Percentiles rank a stretch among this genome's conserved stretches.
These are phyloP conservation scores for Thoracochromis brauschi DNA, from an alignment of 2,113 vertebrate species.

Conservation along the genomic window DNA sequence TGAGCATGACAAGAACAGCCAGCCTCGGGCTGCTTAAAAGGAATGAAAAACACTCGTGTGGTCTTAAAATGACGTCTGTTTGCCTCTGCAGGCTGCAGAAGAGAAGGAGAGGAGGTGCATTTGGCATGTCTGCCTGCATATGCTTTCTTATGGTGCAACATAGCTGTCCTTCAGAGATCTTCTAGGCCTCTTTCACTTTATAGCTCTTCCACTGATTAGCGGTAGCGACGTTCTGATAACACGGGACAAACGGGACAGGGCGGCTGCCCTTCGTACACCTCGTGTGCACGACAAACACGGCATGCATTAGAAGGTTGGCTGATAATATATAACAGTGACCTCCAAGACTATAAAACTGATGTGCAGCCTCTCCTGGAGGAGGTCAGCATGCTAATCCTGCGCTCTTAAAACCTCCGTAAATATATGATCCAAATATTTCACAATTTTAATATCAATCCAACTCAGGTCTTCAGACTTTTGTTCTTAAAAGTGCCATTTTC, in stretches of 20 bases:
- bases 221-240: not conserved
- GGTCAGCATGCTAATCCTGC: constrained; percentile 2
- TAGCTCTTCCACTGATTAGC: not conserved
- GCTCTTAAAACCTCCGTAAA: not conserved
- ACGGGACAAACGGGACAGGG: not conserved
- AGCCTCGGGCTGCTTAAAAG: not conserved
- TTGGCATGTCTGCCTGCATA: not conserved
- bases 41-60: not conserved
- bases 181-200: not conserved
- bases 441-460: not conserved
- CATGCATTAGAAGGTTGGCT: not conserved
- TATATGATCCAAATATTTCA: not conserved
- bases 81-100: not conserved
- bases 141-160: not conserved
- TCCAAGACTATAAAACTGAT: not conserved
- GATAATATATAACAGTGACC: not conserved
- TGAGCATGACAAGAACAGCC: not conserved
- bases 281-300: not conserved
- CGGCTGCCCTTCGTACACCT: not conserved
- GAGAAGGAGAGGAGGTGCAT: not conserved
- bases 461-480: not conserved
- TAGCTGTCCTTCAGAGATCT: not conserved
- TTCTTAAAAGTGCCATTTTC: not conserved
- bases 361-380: not conserved
- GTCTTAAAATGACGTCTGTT: not conserved